Base-by-base conservation (phyloP, 2,888 invertebrate genomes). In the Scotopteryx bipunctaria region DNA sequence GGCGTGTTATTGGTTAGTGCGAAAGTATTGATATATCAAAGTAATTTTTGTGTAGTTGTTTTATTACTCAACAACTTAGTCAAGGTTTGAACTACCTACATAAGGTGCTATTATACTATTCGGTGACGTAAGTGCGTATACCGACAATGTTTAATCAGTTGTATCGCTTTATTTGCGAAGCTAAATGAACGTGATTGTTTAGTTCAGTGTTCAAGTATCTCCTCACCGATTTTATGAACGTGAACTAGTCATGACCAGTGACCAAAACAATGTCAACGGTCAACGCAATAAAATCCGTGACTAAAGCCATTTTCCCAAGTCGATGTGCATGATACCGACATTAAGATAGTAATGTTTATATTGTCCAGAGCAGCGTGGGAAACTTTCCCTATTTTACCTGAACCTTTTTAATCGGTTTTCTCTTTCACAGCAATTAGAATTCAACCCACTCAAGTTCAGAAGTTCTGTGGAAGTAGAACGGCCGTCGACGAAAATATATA, bases 401-500 rank as follows among this genome's bases (percentile, higher is more conserved):
- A 38, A 47, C 14, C 33, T 16, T 44, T 25, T 40, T 8, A 43
- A 33, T 21, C 17, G 25, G 36, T 47, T 54, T 44, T 54, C 35
- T 44, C 33, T 48, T 44, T 87, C 84, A 55, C 84, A 95, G 93
- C 95, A 94, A 88, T 85, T 91, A 67, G 91, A 92, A 53, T 97
- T 97, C 82, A 93, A 93, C 67, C 95, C 97, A 37, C 92, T 94
- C 64, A 95, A 95, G 82, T 97, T 97, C 81, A 92, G 93, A 57
- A 96, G 96, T 76, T 92, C 93, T 36, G 93, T 99, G 46, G 98
- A 98, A 89, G 97, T 98, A 66, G 98, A 98, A 84, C 93, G 95
- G 46, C 99, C 99, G 6, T 98, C 98, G 67, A 98, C 98, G 55
- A 98, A 98, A 90, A 96, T 99, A 78, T 98, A 98, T 84, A 94